These are phyloP conservation scores for Amiota minor DNA, from an alignment of 2,888 invertebrate species.

Conservation along the genomic window DNA sequence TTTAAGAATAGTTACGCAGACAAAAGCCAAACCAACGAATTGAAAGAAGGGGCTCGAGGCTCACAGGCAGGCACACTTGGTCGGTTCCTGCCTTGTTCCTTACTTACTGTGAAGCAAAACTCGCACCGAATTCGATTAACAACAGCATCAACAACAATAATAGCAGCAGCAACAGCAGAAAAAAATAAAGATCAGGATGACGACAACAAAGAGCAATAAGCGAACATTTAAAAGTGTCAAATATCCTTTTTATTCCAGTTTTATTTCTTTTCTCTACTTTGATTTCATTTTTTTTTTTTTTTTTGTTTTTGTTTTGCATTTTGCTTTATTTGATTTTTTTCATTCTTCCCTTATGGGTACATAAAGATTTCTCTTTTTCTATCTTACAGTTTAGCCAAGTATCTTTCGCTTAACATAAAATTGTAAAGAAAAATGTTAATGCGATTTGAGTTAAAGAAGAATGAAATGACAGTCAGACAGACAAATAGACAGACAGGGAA, in stretches of 20 bases:
- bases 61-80: not conserved
- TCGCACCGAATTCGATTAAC: slow-evolving; percentile 21
- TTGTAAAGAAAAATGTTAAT: slow-evolving; percentile 67
- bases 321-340: slow-evolving; percentile 50
- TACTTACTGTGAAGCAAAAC: slow-evolving; percentile 3
- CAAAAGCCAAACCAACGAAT: slow-evolving; percentile 46
- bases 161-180: slow-evolving; percentile 23
- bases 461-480: slow-evolving; percentile 51
- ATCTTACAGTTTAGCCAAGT: slow-evolving; percentile 30
- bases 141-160: slow-evolving; percentile 7
- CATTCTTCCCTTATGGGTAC: slow-evolving; percentile 12
- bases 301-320: slow-evolving; percentile 21
- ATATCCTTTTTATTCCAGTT: slow-evolving; percentile 66
- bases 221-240: slow-evolving; percentile 68
- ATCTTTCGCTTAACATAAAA: slow-evolving; percentile 53
- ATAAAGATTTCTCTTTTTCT: too few species aligned
- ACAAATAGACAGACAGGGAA: slow-evolving; percentile 37
- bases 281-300: slow-evolving; percentile 40
- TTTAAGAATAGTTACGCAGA: slow-evolving; percentile 56
- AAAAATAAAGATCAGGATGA: slow-evolving; percentile 12
- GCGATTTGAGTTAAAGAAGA: slow-evolving; percentile 67
- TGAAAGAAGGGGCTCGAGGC: not conserved
- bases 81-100: not conserved
- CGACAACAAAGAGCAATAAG: slow-evolving; percentile 57
- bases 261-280: slow-evolving; percentile 24